These are phyloP conservation scores for Umimayanthus chanpuru DNA, from an alignment of 92 coral and sea anemone species.

Conservation along the genomic window DNA sequence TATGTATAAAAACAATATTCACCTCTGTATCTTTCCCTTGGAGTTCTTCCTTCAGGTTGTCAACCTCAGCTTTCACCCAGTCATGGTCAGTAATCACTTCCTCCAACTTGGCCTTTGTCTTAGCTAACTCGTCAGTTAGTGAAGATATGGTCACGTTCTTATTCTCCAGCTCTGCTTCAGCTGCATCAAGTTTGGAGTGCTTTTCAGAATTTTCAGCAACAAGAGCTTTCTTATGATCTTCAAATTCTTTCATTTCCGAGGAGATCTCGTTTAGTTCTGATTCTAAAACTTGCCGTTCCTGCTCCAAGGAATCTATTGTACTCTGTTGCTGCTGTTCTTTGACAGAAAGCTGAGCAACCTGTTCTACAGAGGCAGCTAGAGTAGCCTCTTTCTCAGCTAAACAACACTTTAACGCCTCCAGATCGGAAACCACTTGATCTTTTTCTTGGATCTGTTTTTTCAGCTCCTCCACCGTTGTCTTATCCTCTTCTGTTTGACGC, in stretches of 20 bases:
- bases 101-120: constrained; percentile 47
- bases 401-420: constrained; percentile 35
- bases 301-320: constrained; percentile 46
- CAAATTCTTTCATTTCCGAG: constrained; percentile 50
- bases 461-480: constrained; percentile 23
- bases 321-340: constrained; percentile 47
- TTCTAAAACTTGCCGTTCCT: constrained; percentile 46
- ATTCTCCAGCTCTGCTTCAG: constrained; percentile 57
- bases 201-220: constrained; percentile 36
- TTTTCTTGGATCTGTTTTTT: constrained; percentile 32
- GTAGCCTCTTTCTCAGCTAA: constrained; percentile 47
- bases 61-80: constrained; percentile 73
- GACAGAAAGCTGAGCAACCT: constrained; percentile 25
- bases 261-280: constrained; percentile 60
- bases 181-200: constrained; percentile 55
- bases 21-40: constrained; percentile 52
- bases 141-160: constrained; percentile 12
- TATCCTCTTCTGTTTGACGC: background rate
- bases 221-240: constrained; percentile 30
- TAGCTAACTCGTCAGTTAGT: constrained; percentile 40
- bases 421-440: constrained; percentile 21
- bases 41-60: constrained; percentile 62
- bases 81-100: constrained; percentile 63
- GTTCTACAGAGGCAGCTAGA: constrained; percentile 33
- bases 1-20: background rate